Evolutionary conservation across 1,140 invertebrate genomes (phyloP).

Genomic region (Penaeus indicus): DNA sequence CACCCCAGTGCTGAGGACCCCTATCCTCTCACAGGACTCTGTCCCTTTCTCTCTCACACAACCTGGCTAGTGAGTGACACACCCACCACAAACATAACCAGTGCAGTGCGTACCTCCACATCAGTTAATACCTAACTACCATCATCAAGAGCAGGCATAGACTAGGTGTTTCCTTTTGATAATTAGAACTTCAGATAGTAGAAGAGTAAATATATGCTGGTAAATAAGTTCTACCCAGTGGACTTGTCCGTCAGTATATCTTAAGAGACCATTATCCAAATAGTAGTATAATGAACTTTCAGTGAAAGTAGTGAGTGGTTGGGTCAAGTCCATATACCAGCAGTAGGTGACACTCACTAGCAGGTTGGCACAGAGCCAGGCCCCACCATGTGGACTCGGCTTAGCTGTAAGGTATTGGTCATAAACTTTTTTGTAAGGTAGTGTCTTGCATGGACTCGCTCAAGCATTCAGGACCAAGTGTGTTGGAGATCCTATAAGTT

Average conservation of each 20-base stretch:
- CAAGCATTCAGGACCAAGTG: constrained; percentile 62
- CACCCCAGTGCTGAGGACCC: constrained; percentile 55
- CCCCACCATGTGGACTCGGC: constrained; percentile 57
- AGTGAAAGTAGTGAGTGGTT: constrained; percentile 55
- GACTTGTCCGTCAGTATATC: constrained; percentile 55
- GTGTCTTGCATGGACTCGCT: constrained; percentile 60
- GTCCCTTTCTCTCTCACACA: constrained; percentile 61
- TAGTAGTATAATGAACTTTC: constrained; percentile 54
- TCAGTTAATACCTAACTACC: constrained; percentile 42
- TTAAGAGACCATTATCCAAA: constrained; percentile 49
- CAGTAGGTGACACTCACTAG: constrained; percentile 59
- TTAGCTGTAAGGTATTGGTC: constrained; percentile 61
- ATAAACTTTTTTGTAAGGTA: constrained; percentile 59
- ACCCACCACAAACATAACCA: constrained; percentile 42
- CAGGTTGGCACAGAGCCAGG: constrained; percentile 61
- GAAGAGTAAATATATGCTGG: constrained; percentile 42
- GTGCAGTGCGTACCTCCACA: constrained; percentile 45
- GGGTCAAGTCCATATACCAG: constrained; percentile 46
- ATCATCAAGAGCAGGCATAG: constrained; percentile 58
- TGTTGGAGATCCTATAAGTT: constrained; percentile 52
- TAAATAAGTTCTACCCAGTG: constrained; percentile 44
- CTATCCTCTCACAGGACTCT: constrained; percentile 61
- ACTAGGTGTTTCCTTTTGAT: constrained; percentile 55
- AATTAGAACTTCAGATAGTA: constrained; percentile 47
- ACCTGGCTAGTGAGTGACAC: constrained; percentile 63